Conservation (phyloP, 2,888 invertebrate genomes). For the Branchellion lobata region DNA sequence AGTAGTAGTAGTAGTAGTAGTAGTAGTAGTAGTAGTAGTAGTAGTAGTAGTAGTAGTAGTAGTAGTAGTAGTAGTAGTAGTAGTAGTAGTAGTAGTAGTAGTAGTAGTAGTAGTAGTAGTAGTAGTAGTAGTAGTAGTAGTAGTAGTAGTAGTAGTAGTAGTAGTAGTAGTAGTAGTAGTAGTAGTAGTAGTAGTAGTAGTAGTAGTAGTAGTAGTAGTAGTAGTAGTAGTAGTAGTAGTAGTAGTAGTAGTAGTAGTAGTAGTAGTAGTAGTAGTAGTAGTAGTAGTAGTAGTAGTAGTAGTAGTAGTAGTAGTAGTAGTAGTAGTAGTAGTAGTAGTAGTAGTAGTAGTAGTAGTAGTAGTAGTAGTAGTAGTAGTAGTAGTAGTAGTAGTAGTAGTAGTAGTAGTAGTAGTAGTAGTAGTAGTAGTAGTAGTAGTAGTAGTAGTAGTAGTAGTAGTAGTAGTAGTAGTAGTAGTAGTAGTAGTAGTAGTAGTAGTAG, state of each 20-base stretch:
- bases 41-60: conserved; percentile 9
- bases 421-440: conserved; percentile 9
- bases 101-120: conserved; percentile 9
- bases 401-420: conserved; percentile 9
- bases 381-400: conserved; percentile 9
- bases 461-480: conserved; percentile 9
- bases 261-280: conserved; percentile 9
- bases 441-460: conserved; percentile 9
- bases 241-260: conserved; percentile 9
- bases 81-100: conserved; percentile 9
- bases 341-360: conserved; percentile 9
- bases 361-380: conserved; percentile 9
- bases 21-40: conserved; percentile 9
- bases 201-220: conserved; percentile 1
- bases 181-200: conserved; percentile 9
- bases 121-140: conserved; percentile 9
- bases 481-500: conserved; percentile 9
- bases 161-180: conserved; percentile 9
- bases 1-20: conserved; percentile 9
- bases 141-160: conserved; percentile 9
- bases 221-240: conserved; percentile 9
- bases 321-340: conserved; percentile 9
- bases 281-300: conserved; percentile 9
- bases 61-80: conserved; percentile 9
- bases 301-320: conserved; percentile 9